A percentile compares a stretch with the other conserved stretches of the same genome.
Evolutionary conservation across 1,140 invertebrate species (phyloP).

Genomic region (Hyphantria cunea): DNA sequence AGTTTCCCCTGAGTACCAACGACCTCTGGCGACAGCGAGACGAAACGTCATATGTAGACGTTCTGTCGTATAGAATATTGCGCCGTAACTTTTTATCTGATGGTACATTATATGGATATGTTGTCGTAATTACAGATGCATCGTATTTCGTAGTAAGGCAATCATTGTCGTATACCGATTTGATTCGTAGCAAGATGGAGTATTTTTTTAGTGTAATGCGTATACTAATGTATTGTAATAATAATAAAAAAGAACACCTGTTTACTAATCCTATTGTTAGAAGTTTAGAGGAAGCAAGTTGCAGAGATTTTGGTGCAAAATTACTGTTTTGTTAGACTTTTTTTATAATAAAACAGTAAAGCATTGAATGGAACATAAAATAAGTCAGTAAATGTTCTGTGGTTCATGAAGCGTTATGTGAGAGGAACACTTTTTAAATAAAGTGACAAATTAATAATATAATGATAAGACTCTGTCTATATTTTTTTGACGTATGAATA

Average conservation of each 20-base stretch:
- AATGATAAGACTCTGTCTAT: too few species aligned
- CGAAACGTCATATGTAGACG: constrained; percentile 52
- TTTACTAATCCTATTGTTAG: constrained; percentile 71
- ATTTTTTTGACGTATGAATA: too few species aligned
- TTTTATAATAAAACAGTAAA: constrained; percentile 8
- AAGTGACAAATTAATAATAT: too few species aligned
- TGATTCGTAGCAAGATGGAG: constrained; percentile 72
- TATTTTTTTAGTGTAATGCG: constrained; percentile 62
- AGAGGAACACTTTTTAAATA: too few species aligned
- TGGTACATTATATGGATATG: constrained; percentile 25
- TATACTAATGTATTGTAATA: constrained; percentile 76
- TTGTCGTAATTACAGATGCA: constrained; percentile 61
- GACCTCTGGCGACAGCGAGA: constrained; percentile 61
- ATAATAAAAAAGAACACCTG: constrained; percentile 79
- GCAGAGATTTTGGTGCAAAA: constrained; percentile 45
- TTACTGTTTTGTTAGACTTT: constrained; percentile 39
- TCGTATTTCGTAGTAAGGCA: constrained; percentile 72
- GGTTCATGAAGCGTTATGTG: too few species aligned
- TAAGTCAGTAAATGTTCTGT: background rate
- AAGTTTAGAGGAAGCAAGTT: constrained; percentile 58
- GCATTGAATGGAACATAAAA: too few species aligned
- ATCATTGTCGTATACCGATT: constrained; percentile 80
- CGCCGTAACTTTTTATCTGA: constrained; percentile 28
- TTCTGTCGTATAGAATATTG: constrained; percentile 33
- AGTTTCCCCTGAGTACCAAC: constrained; percentile 80